Base-by-base conservation (phyloP, 2,797 vertebrate species). In the Xiphorhynchus erythropygius region DNA sequence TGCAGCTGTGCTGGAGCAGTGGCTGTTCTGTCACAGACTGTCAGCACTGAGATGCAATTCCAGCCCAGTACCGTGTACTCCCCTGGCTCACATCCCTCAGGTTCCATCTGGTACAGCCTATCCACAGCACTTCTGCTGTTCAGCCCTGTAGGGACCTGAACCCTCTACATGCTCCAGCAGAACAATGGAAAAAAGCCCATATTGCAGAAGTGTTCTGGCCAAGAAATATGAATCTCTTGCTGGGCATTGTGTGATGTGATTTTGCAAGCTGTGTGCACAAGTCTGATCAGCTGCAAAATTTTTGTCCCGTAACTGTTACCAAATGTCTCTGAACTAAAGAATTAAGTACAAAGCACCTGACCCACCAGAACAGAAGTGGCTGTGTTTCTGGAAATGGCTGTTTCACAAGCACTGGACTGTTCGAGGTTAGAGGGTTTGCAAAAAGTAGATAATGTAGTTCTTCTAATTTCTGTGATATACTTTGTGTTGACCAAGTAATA, bases 171-270 rank as follows among this genome's bases (percentile, higher is more conserved):
- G 33, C 17, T 44, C 13, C 74, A 42, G 22, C 24, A 84, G 64
- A 70, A 85, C 56, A 9, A 53, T 33, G 70, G 21, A 6, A 11
- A 13, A 30, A 59, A 50, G 30, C 30, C 37, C 15, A 3, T 24
- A 27, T 4, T 42, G 57, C 44, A 80, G 30, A 74, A 71, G 22
- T 22, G 32, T 70, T 83, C 57, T 67, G 69, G 37, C 23, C 37
- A 81, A 76, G 74, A 56, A 84, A 52, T 33, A 47, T 7, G 52
- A 13, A 53, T 46, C 35, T 73, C 27, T 50, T 41, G 23, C 11
- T 87, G 64, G 46, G n/a, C 21, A 49, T 50, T 1, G 1, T 2
- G 5, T 55, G 35, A 59, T 2, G 0, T 55, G 8, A 5, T 32
- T 68, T 52, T 56, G 30, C 56, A 85, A 25, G 39, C 39, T 75